Conservation (phyloP, 1,140 invertebrate genomes). For the Euura saliciscinereae region DNA sequence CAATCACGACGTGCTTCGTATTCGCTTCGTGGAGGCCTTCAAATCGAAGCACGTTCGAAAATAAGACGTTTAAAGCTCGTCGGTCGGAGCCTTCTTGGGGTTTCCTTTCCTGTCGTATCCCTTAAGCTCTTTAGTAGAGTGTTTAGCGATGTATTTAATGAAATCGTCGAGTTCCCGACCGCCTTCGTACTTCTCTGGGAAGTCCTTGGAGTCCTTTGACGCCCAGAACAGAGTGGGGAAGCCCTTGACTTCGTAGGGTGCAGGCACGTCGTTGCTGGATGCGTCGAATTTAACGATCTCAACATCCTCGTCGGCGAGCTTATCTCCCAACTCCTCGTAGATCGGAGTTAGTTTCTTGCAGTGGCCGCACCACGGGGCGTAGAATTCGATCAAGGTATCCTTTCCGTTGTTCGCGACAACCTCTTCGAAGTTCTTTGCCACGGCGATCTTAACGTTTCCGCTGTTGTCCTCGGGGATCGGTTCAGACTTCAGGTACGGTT, state of each 20-base stretch:
- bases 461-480: slow-evolving; percentile 86
- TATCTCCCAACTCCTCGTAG: slow-evolving; percentile 93
- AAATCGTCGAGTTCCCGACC: slow-evolving; percentile 95
- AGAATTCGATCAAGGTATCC: slow-evolving; percentile 97
- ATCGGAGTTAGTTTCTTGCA: slow-evolving; percentile 95
- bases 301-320: slow-evolving; percentile 88
- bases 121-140: slow-evolving; percentile 88
- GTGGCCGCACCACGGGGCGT: slow-evolving; percentile 99
- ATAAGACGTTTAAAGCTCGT: slow-evolving; percentile 67
- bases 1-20: too few relatives aligned
- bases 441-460: slow-evolving; percentile 88
- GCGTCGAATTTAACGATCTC: slow-evolving; percentile 98
- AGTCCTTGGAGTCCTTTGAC: slow-evolving; percentile 81
- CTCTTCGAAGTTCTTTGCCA: slow-evolving; percentile 97
- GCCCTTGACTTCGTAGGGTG: slow-evolving; percentile 90
- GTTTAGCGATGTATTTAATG: slow-evolving; percentile 93
- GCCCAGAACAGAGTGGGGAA: slow-evolving; percentile 98
- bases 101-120: slow-evolving; percentile 90
- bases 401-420: slow-evolving; percentile 90
- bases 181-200: slow-evolving; percentile 92
- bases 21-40: too few relatives aligned
- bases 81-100: slow-evolving; percentile 69
- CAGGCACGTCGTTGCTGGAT: slow-evolving; percentile 96
- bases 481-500: slow-evolving; percentile 96
- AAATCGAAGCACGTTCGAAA: too few relatives aligned